Evolutionary conservation across 2,888 invertebrate genomes (phyloP).

Genomic region (Xestia c-nigrum): DNA sequence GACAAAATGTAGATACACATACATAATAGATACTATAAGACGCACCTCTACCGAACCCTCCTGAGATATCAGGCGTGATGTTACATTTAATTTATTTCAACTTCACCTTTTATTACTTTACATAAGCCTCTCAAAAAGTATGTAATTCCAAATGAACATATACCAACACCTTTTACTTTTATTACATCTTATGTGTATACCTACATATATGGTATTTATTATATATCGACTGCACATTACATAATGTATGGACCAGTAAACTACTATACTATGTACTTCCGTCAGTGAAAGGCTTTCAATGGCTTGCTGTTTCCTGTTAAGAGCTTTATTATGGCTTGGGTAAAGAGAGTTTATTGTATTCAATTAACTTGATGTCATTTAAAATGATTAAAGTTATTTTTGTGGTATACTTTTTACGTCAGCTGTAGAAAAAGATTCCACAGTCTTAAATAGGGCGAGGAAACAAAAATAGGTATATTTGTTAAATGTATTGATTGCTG

Average conservation of each 20-base stretch:
- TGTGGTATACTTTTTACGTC: too few species aligned
- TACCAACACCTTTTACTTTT: conserved; percentile 53
- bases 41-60: not conserved
- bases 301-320: conserved; percentile 33
- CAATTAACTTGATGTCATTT: not conserved
- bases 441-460: too few species aligned
- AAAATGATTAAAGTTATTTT: too few species aligned
- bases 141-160: conserved; percentile 7
- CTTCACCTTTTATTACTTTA: not conserved
- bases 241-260: conserved; percentile 44
- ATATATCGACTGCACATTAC: conserved; percentile 35
- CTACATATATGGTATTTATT: conserved; percentile 4
- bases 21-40: not conserved
- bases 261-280: conserved; percentile 22
- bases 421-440: too few species aligned
- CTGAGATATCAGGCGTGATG: not conserved
- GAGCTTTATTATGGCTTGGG: conserved; percentile 3
- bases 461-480: too few species aligned
- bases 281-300: conserved; percentile 58
- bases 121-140: conserved; percentile 1
- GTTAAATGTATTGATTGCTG: too few species aligned
- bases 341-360: conserved; percentile 4
- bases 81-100: not conserved
- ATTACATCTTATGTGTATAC: not conserved
- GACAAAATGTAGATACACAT: too few species aligned